phyloP scores from a whole-genome alignment of 2,888 invertebrate species.

The Agriotes lineatus region DNA sequence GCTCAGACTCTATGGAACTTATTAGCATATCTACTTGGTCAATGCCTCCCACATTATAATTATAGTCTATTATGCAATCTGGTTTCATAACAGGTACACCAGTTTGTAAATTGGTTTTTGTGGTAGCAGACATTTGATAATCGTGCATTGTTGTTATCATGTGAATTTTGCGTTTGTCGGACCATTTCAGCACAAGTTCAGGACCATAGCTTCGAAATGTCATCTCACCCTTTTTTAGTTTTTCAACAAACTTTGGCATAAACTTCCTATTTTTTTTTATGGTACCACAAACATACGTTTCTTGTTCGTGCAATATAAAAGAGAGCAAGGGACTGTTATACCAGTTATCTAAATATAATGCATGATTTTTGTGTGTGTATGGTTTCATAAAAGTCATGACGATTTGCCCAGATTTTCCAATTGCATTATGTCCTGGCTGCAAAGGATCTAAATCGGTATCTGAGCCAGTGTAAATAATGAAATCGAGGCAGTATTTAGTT shows the following conservation, averaged over 20 bases:
- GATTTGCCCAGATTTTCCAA: constrained; percentile 45
- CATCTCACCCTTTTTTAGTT: not conserved
- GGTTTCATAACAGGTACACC: constrained; percentile 48
- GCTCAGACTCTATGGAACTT: constrained; percentile 18
- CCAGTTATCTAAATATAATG: constrained; percentile 51
- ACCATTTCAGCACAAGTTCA: constrained; percentile 54
- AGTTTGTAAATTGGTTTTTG: constrained; percentile 37
- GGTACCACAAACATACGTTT: constrained; percentile 50
- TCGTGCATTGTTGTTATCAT: constrained; percentile 50
- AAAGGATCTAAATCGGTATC: constrained; percentile 17
- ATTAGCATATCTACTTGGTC: constrained; percentile 52
- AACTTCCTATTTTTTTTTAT: constrained; percentile 47
- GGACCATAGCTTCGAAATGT: not conserved
- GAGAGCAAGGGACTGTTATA: constrained; percentile 49
- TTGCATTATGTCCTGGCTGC: not conserved
- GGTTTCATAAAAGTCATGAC: constrained; percentile 45
- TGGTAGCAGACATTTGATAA: constrained; percentile 38
- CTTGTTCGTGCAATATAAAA: constrained; percentile 21
- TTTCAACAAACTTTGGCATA: constrained; percentile 44
- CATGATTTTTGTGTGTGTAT: constrained; percentile 47
- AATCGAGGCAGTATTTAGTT: constrained; percentile 48
- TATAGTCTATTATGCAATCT: constrained; percentile 51
- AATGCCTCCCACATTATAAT: constrained; percentile 52
- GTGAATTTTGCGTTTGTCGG: constrained; percentile 53
- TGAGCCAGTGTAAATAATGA: constrained; percentile 48